These are phyloP conservation scores for Schizothorax lantsangensis DNA, from an alignment of 2,797 vertebrate genomes.

Conservation along the genomic window DNA sequence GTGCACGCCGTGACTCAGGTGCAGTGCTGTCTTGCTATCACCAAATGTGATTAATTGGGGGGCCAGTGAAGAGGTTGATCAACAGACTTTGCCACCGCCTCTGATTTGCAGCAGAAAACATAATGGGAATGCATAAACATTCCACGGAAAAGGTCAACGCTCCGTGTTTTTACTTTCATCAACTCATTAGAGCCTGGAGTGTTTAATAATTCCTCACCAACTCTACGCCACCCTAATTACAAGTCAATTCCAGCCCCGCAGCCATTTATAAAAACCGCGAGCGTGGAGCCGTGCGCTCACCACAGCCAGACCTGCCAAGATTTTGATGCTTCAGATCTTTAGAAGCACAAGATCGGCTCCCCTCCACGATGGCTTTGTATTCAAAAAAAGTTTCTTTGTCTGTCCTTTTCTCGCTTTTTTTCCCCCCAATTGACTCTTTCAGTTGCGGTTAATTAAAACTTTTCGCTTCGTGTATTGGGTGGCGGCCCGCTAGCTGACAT, in stretches of 20 bases:
- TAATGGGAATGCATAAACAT: constrained; percentile 64
- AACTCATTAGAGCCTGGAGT: constrained; percentile 60
- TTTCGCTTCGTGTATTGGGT: constrained; percentile 43
- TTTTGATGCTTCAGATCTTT: constrained; percentile 38
- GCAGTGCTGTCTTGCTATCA: too few relatives aligned
- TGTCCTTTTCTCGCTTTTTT: neutral
- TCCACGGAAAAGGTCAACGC: constrained; percentile 59
- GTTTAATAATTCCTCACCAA: constrained; percentile 60
- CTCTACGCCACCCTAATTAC: constrained; percentile 58
- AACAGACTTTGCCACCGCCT: constrained; percentile 36
- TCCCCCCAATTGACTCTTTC: constrained; percentile 11
- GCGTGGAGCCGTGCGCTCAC: constrained; percentile 30
- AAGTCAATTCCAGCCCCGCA: constrained; percentile 54
- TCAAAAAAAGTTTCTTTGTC: constrained; percentile 20
- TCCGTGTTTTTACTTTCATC: constrained; percentile 63
- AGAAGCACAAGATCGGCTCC: constrained; percentile 23
- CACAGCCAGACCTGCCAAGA: constrained; percentile 30
- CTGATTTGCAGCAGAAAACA: constrained; percentile 52
- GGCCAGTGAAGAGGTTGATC: too few relatives aligned
- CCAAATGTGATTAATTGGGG: too few relatives aligned
- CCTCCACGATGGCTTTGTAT: constrained; percentile 7
- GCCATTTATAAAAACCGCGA: constrained; percentile 50
- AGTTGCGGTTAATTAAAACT: constrained; percentile 53
- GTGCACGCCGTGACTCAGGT: constrained; percentile 55
- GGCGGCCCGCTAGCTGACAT: constrained; percentile 32